Conservation (phyloP, 2,797 vertebrate species). For the Ciconia nigra region DNA sequence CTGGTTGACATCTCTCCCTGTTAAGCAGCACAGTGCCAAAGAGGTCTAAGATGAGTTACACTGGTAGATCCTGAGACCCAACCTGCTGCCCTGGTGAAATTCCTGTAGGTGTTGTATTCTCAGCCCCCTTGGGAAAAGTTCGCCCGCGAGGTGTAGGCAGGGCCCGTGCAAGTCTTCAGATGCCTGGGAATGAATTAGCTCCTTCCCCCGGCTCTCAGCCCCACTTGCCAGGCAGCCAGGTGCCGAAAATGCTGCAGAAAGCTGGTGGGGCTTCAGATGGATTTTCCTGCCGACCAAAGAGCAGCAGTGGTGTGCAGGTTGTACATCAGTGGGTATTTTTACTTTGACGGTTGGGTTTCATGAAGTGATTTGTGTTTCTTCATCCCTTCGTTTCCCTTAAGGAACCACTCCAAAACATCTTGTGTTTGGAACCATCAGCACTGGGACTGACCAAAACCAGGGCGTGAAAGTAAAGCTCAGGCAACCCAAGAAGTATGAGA, state of each 20-base stretch:
- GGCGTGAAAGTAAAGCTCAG: neutral
- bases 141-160: neutral
- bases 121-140: neutral
- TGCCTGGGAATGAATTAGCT: neutral
- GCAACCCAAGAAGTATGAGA: neutral
- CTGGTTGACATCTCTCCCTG: neutral
- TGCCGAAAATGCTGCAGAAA: neutral
- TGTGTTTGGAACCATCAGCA: rapidly evolving
- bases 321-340: neutral
- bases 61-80: neutral
- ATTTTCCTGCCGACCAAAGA: neutral
- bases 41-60: neutral
- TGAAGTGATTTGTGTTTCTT: neutral
- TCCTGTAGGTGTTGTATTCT: neutral
- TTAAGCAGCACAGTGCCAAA: rapidly evolving
- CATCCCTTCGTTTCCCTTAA: neutral
- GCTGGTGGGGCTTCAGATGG: neutral
- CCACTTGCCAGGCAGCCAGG: neutral
- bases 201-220: neutral
- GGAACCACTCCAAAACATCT: neutral
- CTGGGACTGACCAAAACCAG: neutral
- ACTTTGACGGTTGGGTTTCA: neutral
- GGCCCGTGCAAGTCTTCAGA: neutral
- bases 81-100: rapidly evolving
- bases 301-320: neutral